Evolutionary conservation across 2,797 vertebrate genomes (phyloP).

Genomic region (Sebastes alutus): DNA sequence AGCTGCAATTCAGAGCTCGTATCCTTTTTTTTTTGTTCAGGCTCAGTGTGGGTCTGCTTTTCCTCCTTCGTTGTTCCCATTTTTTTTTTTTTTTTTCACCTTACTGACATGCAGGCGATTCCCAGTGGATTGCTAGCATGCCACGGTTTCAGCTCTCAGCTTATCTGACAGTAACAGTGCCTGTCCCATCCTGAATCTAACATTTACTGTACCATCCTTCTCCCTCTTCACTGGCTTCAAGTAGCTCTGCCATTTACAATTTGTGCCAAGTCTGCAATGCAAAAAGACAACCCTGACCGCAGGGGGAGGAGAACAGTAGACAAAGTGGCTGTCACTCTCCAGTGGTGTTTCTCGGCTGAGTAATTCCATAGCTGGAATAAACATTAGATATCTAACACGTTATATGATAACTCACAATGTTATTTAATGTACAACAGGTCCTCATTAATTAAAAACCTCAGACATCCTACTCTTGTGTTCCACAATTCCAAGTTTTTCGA

Average conservation of each 20-base stretch:
- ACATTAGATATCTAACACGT: constrained; percentile 42
- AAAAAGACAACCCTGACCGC: constrained; percentile 62
- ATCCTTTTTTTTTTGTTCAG: neutral
- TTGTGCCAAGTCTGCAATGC: constrained; percentile 69
- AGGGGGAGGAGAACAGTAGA: constrained; percentile 47
- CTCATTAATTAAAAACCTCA: constrained; percentile 45
- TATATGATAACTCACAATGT: constrained; percentile 29
- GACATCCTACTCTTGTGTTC: neutral
- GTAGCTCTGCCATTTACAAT: constrained; percentile 69
- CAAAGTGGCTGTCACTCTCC: constrained; percentile 71
- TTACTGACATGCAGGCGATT: constrained; percentile 64
- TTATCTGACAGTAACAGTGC: constrained; percentile 77
- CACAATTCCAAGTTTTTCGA: neutral
- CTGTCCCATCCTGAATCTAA: constrained; percentile 68
- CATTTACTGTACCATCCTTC: constrained; percentile 73
- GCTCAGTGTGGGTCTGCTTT: constrained; percentile 3
- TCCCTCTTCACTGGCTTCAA: constrained; percentile 59
- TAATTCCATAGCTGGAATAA: constrained; percentile 52
- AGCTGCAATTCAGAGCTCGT: neutral
- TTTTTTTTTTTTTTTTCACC: constrained; percentile 43
- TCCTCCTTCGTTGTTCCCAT: constrained; percentile 6
- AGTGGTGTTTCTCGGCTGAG: constrained; percentile 39
- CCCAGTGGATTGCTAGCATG: constrained; percentile 57
- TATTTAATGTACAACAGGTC: constrained; percentile 38
- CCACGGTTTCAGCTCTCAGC: constrained; percentile 57